Evolutionary conservation across 1,140 invertebrate species (phyloP).

Genomic region (Bombus difficillimus): DNA sequence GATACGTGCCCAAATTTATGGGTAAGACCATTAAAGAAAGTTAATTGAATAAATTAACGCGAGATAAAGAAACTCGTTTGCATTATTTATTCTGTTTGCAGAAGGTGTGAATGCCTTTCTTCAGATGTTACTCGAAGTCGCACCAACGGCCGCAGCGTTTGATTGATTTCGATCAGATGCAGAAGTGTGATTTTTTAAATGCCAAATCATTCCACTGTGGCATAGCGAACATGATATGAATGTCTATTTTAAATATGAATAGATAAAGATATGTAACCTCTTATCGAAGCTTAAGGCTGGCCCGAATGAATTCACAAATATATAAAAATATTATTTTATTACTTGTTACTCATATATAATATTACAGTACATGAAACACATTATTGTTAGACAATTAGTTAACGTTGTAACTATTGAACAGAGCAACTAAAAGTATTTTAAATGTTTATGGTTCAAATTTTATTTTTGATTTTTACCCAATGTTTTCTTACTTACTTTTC

Average conservation of each 20-base stretch:
- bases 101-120: constrained; percentile 94
- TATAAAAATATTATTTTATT: constrained; percentile 78
- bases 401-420: constrained; percentile 64
- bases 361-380: constrained; percentile 66
- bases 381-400: constrained; percentile 67
- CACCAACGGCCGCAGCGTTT: constrained; percentile 91
- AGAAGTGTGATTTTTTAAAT: constrained; percentile 55
- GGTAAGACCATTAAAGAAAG: constrained; percentile 83
- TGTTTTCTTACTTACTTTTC: constrained; percentile 70
- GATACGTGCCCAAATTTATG: constrained; percentile 91
- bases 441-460: constrained; percentile 57
- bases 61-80: not conserved
- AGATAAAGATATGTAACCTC: constrained; percentile 63
- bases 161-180: constrained; percentile 81
- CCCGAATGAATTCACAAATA: constrained; percentile 60
- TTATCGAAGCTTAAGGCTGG: constrained; percentile 65
- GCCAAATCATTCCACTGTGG: constrained; percentile 77
- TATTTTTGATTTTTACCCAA: constrained; percentile 44
- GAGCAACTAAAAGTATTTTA: constrained; percentile 68
- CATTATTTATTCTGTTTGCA: constrained; percentile 81
- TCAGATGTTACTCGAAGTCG: constrained; percentile 95
- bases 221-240: constrained; percentile 61
- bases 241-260: constrained; percentile 71
- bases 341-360: constrained; percentile 74
- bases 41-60: not conserved